A percentile compares a stretch with the other conserved stretches of the same genome.
Evolutionary conservation across 2,888 invertebrate species (phyloP).

Genomic region (Calameuta filiformis): DNA sequence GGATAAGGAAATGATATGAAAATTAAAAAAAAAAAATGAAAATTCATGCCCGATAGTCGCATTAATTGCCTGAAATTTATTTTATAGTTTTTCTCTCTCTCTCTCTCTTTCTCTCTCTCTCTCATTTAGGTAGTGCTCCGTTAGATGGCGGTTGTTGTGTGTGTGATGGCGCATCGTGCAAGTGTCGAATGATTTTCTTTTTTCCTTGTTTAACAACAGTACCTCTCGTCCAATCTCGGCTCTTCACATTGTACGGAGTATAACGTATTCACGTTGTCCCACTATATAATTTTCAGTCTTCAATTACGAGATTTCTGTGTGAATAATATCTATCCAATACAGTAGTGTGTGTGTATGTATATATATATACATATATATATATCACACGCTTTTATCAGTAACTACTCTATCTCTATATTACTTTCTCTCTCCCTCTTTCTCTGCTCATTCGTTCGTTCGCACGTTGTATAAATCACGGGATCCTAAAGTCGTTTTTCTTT

Average conservation of each 20-base stretch:
- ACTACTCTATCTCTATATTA: not conserved
- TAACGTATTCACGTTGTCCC: not conserved
- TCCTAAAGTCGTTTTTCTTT: not conserved
- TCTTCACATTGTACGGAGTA: not conserved
- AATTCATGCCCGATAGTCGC: too few relatives aligned
- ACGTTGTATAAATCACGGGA: not conserved
- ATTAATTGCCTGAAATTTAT: too few relatives aligned
- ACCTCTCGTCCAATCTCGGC: not conserved
- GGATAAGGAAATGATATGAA: not conserved
- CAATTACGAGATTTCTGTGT: not conserved
- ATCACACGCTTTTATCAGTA: not conserved
- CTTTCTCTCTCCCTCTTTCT: not conserved
- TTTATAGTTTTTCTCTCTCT: not conserved
- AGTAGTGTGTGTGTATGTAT: too few relatives aligned
- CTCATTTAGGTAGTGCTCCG: not conserved
- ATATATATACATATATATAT: too few relatives aligned
- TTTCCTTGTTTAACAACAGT: not conserved
- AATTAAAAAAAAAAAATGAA: not conserved
- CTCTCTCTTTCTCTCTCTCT: constrained; percentile 12
- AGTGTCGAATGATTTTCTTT: not conserved
- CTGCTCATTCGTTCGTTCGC: not conserved
- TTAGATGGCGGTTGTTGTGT: not conserved
- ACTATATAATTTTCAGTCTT: not conserved
- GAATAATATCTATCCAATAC: not conserved
- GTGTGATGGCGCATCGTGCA: not conserved